Percentiles rank a stretch among this genome's conserved stretches.
These are phyloP conservation scores for Lymantria monacha DNA, from an alignment of 2,888 invertebrate species.

Conservation along the genomic window DNA sequence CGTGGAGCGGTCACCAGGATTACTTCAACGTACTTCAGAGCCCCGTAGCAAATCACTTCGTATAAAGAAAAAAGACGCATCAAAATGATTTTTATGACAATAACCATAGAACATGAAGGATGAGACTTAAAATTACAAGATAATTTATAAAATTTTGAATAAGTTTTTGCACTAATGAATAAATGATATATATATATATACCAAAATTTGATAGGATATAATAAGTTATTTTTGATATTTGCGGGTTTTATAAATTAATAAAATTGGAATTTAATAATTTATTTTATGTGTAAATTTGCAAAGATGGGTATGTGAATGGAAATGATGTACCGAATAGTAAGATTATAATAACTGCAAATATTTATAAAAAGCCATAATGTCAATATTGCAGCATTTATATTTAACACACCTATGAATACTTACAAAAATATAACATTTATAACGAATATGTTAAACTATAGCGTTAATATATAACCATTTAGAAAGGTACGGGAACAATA, in stretches of 20 bases:
- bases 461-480: too few species aligned
- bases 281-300: background rate
- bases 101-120: slow-evolving; percentile 2
- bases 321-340: background rate
- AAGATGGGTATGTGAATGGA: background rate
- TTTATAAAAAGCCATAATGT: slow-evolving; percentile 4
- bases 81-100: slow-evolving; percentile 32
- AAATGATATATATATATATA: slow-evolving; percentile 1
- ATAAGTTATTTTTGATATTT: slow-evolving; percentile 52
- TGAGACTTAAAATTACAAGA: background rate
- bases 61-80: slow-evolving; percentile 53
- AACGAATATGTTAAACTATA: too few species aligned
- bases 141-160: background rate
- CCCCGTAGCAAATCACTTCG: slow-evolving; percentile 72
- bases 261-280: background rate
- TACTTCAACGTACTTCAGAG: slow-evolving; percentile 48
- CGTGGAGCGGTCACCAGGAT: slow-evolving; percentile 55
- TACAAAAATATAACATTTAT: too few species aligned
- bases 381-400: slow-evolving; percentile 1
- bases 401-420: too few species aligned
- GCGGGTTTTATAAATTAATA: slow-evolving; percentile 23
- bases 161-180: background rate
- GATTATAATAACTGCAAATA: background rate
- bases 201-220: slow-evolving; percentile 16
- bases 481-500: too few species aligned